Evolutionary conservation across 2,888 invertebrate species (phyloP).

Genomic region (Dusona sp.): DNA sequence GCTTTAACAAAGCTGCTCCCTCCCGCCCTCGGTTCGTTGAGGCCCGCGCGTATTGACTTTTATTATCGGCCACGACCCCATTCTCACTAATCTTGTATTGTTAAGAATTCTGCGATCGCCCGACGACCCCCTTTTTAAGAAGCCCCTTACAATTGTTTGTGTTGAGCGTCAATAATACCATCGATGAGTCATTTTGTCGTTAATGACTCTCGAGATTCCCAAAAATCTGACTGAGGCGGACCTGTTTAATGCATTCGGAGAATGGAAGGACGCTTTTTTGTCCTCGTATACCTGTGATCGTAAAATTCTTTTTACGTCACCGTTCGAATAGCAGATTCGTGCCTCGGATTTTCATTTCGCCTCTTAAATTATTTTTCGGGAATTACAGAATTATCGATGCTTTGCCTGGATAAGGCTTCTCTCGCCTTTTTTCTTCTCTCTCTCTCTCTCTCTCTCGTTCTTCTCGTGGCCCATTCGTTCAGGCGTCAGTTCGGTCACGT

Average conservation of each 20-base stretch:
- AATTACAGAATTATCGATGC: neutral
- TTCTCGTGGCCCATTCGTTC: constrained; percentile 33
- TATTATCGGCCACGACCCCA: constrained; percentile 67
- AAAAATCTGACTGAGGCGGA: neutral
- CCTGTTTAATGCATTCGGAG: neutral
- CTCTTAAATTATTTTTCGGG: neutral
- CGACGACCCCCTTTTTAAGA: constrained; percentile 37
- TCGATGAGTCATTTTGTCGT: constrained; percentile 40
- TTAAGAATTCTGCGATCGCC: constrained; percentile 51
- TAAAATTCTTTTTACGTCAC: neutral
- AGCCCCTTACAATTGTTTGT: constrained; percentile 16
- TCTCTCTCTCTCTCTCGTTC: neutral
- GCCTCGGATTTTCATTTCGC: neutral
- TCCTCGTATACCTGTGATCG: neutral
- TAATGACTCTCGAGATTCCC: neutral
- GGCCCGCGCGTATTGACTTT: constrained; percentile 51
- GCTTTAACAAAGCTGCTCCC: neutral
- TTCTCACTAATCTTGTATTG: constrained; percentile 61
- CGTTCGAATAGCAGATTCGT: neutral
- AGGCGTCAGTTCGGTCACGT: constrained; percentile 59
- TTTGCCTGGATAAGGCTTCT: constrained; percentile 12
- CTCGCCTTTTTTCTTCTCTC: neutral
- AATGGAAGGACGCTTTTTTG: neutral
- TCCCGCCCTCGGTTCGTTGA: constrained; percentile 1
- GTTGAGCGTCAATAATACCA: neutral